Evolutionary conservation across 2,113 vertebrate species (phyloP).

Genomic region (Sebastes schlegelii): DNA sequence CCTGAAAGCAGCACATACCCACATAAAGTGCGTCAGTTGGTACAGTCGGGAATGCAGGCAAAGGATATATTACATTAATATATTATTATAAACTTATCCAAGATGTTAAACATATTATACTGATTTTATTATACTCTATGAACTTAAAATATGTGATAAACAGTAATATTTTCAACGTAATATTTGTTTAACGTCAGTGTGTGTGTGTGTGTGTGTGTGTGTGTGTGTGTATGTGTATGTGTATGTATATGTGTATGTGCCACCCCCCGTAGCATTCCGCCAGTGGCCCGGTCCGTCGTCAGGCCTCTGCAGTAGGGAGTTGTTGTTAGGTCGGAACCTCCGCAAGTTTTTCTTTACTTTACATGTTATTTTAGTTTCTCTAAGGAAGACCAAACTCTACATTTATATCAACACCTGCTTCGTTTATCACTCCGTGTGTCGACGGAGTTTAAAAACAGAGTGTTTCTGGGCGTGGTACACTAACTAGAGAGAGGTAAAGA

Average conservation of each 20-base stretch:
- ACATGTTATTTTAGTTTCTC: conserved; percentile 53
- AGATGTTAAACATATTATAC: neutral
- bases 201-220: neutral
- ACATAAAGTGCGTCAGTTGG: conserved; percentile 53
- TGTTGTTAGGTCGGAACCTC: conserved; percentile 72
- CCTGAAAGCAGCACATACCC: conserved; percentile 54
- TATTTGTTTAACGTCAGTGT: too few species aligned
- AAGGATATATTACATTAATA: neutral
- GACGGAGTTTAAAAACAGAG: conserved; percentile 31
- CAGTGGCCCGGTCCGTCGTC: conserved; percentile 74
- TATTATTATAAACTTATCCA: neutral
- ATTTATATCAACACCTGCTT: conserved; percentile 3
- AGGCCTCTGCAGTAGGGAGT: conserved; percentile 85
- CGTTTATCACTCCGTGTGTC: conserved; percentile 12
- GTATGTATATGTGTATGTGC: neutral
- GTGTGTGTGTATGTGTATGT: too few species aligned
- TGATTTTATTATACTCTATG: accelerated
- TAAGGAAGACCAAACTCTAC: neutral
- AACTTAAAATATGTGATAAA: accelerated
- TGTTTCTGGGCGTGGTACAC: conserved; percentile 62
- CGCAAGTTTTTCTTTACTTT: conserved; percentile 79
- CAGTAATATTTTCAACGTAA: neutral
- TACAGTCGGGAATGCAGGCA: conserved; percentile 66
- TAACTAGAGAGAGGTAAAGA: conserved; percentile 42
- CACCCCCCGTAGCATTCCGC: conserved; percentile 72